Conservation (phyloP, 1,140 invertebrate species). For the Phenacoccus solenopsis region DNA sequence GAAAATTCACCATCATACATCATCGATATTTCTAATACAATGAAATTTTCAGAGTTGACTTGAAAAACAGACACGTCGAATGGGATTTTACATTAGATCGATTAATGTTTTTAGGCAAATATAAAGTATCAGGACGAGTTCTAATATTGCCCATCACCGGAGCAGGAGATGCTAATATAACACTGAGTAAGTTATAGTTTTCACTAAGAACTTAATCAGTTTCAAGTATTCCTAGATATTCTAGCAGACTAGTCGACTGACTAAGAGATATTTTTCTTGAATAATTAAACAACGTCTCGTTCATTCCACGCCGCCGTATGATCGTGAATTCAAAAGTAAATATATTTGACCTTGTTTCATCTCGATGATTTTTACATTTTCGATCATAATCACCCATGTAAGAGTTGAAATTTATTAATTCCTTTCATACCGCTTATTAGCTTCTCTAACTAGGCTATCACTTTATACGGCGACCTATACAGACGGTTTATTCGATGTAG, state of each 20-base stretch:
- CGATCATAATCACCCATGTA: neutral
- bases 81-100: slow-evolving; percentile 33
- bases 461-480: neutral
- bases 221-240: too few relatives aligned
- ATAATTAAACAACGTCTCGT: too few relatives aligned
- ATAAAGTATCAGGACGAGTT: slow-evolving; percentile 52
- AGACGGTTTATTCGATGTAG: too few relatives aligned
- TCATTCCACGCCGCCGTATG: too few relatives aligned
- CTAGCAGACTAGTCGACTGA: too few relatives aligned
- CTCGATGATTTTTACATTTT: neutral
- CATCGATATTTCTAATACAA: neutral
- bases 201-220: too few relatives aligned
- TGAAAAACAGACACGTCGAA: slow-evolving; percentile 25
- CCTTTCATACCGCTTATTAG: neutral
- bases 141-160: slow-evolving; percentile 55
- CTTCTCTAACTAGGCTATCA: neutral
- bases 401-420: neutral
- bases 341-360: neutral
- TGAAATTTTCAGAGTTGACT: slow-evolving; percentile 24
- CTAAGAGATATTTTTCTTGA: too few relatives aligned
- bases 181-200: slow-evolving; percentile 42
- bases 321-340: too few relatives aligned
- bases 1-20: neutral
- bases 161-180: slow-evolving; percentile 51
- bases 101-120: slow-evolving; percentile 40